Evolutionary conservation across 2,888 invertebrate genomes (phyloP), one percentile per base, ranked within the genome.

Genomic region (Nomada goodeniana): DNA sequence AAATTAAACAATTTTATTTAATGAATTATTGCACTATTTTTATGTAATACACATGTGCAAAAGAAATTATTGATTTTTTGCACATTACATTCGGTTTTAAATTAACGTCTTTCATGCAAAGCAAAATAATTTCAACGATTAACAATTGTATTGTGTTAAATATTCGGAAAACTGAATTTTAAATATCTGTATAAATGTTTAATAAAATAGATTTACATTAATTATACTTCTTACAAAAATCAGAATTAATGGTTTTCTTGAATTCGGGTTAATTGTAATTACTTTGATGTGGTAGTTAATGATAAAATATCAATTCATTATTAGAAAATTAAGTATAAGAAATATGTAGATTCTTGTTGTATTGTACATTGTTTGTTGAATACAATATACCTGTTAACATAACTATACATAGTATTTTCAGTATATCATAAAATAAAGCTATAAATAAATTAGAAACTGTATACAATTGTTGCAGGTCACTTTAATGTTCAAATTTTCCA

Each of bases 341-440:
- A 60, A 29, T 65, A 65, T 47, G 64, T 63, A 81, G 74, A 72
- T 42, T 55, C 50, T 65, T 80, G 57, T 70, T 75, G 59, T 76
- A 65, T 82, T 76, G 59, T 82, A 80, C 71, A 76, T 76, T 70
- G 44, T 36, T 82, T 82, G 69, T 65, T 71, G 61, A 71, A 76
- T 71, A 63, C 18, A 68, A 74, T 77, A 68, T 44, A 67, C 63
- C 47, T 83, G 57, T 72, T 81, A 76, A 81, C 73, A 71, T 53
- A 65, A 65, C 55, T 77, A 74, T 77, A 74, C 57, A 55, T 42
- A 42, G 55, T 67, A 71, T 76, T 60, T 71, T 67, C 29, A 50
- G 53, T 68, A 63, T 74, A 85, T 36, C 59, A 64, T 65, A 74
- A 72, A 69, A 69, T 20, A 44, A 61, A 72, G 42, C n/a, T 59